Evolutionary conservation across 1,140 invertebrate species (phyloP).

Genomic region (Papilio machaon): DNA sequence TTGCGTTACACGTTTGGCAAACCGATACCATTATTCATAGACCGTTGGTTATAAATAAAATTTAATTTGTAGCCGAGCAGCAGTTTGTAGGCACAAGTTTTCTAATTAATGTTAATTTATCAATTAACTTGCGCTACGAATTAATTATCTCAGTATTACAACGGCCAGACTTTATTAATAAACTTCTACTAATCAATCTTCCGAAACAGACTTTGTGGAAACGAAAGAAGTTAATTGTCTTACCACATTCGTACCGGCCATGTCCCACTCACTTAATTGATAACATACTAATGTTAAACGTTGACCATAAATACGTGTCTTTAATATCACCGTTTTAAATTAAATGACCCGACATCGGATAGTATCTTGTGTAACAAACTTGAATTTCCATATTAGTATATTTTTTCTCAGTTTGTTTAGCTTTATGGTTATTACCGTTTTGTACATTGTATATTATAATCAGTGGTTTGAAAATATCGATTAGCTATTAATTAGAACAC

Average conservation of each 20-base stretch:
- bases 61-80: constrained; percentile 37
- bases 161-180: constrained; percentile 75
- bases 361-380: constrained; percentile 20
- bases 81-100: constrained; percentile 59
- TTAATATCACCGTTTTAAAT: constrained; percentile 26
- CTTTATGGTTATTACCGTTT: not conserved
- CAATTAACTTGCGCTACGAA: constrained; percentile 78
- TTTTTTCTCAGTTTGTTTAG: constrained; percentile 20
- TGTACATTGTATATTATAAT: not conserved
- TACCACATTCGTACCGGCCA: constrained; percentile 9
- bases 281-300: constrained; percentile 33
- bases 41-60: constrained; percentile 36
- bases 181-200: constrained; percentile 79
- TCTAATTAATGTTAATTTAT: constrained; percentile 80
- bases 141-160: constrained; percentile 78
- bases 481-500: not conserved
- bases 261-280: constrained; percentile 9
- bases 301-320: constrained; percentile 24
- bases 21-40: constrained; percentile 34
- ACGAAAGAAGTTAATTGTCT: constrained; percentile 31
- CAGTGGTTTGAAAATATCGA: not conserved
- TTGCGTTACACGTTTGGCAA: constrained; percentile 8
- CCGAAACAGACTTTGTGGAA: constrained; percentile 52
- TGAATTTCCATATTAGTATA: constrained; percentile 25
- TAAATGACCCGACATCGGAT: constrained; percentile 13